Conservation (phyloP, 2,888 invertebrate genomes). For the Agriotes lineatus region DNA sequence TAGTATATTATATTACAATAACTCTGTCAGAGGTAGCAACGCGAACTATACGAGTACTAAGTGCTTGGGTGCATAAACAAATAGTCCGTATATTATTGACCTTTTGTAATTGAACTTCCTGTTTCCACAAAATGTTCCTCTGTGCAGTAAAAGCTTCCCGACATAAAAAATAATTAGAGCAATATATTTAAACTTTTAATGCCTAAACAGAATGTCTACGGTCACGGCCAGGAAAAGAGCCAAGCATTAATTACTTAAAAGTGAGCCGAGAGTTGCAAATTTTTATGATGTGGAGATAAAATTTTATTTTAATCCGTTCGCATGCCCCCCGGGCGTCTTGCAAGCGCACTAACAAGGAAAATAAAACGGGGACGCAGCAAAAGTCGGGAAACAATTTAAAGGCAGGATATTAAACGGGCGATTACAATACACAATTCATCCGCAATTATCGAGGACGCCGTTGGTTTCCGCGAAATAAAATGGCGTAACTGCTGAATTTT, state of each 20-base stretch:
- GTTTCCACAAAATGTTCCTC: too few relatives aligned
- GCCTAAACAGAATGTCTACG: too few relatives aligned
- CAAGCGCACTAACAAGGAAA: conserved; percentile 26
- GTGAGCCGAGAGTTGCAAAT: background rate
- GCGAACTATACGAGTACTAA: too few relatives aligned
- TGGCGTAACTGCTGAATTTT: background rate
- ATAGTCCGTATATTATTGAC: too few relatives aligned
- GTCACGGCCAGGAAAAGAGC: too few relatives aligned
- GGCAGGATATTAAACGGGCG: conserved; percentile 24
- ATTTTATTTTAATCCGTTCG: background rate
- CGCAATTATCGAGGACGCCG: conserved; percentile 8
- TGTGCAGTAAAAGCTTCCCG: too few relatives aligned
- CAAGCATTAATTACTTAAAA: conserved; percentile 6
- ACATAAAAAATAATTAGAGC: too few relatives aligned
- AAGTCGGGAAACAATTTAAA: conserved; percentile 26
- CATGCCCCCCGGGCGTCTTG: background rate
- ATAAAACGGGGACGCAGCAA: conserved; percentile 26
- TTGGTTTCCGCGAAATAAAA: conserved; percentile 1
- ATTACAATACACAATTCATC: conserved; percentile 23
- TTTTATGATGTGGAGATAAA: background rate
- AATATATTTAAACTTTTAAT: too few relatives aligned
- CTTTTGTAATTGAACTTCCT: too few relatives aligned
- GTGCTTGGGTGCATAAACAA: too few relatives aligned
- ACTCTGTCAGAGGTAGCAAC: too few relatives aligned
- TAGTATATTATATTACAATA: too few relatives aligned